Percentiles rank a stretch among this genome's conserved stretches.
Conservation (phyloP, 2,888 invertebrate species). For the Zonitis immaculata region DNA sequence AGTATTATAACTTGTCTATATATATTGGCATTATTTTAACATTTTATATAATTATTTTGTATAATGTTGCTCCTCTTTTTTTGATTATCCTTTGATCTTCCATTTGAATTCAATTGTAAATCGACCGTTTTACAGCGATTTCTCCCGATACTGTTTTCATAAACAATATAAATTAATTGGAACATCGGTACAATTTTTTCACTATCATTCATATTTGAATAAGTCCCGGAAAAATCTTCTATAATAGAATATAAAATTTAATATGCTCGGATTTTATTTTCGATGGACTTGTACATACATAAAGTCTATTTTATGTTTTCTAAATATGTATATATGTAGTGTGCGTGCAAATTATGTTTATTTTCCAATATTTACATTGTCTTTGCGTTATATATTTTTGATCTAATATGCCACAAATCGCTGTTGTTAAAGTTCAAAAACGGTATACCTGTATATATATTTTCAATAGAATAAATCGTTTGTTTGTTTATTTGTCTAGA, state of each 20-base stretch:
- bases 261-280: too few species aligned
- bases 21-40: constrained; percentile 34
- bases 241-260: too few species aligned
- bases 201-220: too few species aligned
- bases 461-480: constrained; percentile 1
- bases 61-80: not conserved
- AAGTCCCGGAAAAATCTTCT: too few species aligned
- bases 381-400: not conserved
- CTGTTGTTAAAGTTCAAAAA: not conserved
- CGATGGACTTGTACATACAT: too few species aligned
- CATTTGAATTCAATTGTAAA: constrained; percentile 17
- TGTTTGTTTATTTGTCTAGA: not conserved
- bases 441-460: not conserved
- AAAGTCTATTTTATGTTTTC: not conserved
- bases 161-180: not conserved
- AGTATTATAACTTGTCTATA: constrained; percentile 33
- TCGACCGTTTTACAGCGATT: constrained; percentile 33
- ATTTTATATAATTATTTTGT: constrained; percentile 10
- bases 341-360: not conserved
- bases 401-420: not conserved
- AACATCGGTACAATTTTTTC: not conserved
- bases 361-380: not conserved
- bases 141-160: constrained; percentile 18
- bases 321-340: too few species aligned
- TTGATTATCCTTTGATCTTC: not conserved